Conservation (phyloP, 2,888 invertebrate genomes). For the Cylindroiulus punctatus region DNA sequence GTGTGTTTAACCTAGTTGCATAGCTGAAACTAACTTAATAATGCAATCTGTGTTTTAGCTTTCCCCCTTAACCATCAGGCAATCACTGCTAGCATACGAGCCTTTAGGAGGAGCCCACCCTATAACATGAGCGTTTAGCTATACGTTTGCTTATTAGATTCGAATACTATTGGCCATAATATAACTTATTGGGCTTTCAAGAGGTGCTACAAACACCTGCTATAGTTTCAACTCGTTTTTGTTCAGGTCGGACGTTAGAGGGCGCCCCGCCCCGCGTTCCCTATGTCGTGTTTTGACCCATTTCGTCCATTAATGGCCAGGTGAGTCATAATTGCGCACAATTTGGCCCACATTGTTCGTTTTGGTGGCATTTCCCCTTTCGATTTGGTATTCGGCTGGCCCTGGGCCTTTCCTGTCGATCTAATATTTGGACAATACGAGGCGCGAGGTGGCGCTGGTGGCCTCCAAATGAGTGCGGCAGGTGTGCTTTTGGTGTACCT, state of each 20-base stretch:
- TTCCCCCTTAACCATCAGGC: too few species aligned
- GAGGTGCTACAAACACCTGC: too few species aligned
- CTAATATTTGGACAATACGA: conserved; percentile 1
- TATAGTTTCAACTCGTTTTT: not conserved
- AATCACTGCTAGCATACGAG: too few species aligned
- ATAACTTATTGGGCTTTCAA: too few species aligned
- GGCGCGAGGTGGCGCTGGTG: not conserved
- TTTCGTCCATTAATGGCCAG: not conserved
- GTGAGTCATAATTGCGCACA: not conserved
- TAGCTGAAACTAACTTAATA: too few species aligned
- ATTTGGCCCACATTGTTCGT: not conserved
- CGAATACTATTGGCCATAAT: too few species aligned
- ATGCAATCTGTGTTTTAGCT: too few species aligned
- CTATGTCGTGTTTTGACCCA: not conserved
- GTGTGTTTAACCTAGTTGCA: too few species aligned
- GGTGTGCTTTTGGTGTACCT: not conserved
- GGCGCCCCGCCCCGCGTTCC: not conserved
- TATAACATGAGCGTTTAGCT: too few species aligned
- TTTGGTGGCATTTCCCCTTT: not conserved
- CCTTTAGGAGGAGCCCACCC: too few species aligned
- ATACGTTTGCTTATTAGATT: too few species aligned
- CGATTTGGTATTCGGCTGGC: not conserved
- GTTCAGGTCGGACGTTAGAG: not conserved
- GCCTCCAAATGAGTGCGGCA: too few species aligned
- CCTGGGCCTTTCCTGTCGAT: not conserved